Percentiles rank a stretch among this genome's conserved stretches.
Evolutionary conservation across 2,797 vertebrate species (phyloP).

Genomic region (Myiotriccus ornatus): DNA sequence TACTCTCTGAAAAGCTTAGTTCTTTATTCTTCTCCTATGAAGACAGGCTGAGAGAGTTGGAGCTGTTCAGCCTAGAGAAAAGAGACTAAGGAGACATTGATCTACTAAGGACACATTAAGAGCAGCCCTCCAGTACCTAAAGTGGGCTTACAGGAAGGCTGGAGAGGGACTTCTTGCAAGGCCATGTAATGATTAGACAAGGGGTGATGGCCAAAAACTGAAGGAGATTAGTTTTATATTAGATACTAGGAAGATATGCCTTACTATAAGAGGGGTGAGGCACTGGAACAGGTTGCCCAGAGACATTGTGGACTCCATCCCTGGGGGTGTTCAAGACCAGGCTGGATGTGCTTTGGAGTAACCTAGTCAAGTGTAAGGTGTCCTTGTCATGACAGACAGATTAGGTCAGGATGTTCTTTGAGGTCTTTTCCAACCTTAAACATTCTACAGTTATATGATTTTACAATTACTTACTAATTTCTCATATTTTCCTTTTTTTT

Average conservation of each 20-base stretch:
- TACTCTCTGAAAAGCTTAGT: neutral
- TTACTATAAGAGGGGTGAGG: neutral
- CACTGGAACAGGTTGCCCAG: neutral
- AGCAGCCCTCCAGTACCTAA: neutral
- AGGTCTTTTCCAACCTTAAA: neutral
- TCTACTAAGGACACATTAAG: neutral
- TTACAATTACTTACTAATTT: neutral
- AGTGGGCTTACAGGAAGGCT: neutral
- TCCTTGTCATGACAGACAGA: neutral
- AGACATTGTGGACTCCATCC: fast-evolving
- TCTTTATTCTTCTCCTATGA: neutral
- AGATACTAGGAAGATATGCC: neutral
- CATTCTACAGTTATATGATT: neutral
- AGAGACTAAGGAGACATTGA: neutral
- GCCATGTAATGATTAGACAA: neutral
- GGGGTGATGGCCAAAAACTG: neutral
- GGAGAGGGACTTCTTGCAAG: neutral
- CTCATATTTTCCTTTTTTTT: neutral
- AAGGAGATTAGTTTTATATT: neutral
- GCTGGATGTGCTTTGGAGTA: neutral
- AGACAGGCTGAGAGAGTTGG: neutral
- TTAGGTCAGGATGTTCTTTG: neutral
- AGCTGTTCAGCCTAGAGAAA: neutral
- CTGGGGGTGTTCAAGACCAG: no score
- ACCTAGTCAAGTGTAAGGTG: neutral